These are phyloP conservation scores for Idaea dimidiata DNA, from an alignment of 2,888 invertebrate genomes.

Conservation along the genomic window DNA sequence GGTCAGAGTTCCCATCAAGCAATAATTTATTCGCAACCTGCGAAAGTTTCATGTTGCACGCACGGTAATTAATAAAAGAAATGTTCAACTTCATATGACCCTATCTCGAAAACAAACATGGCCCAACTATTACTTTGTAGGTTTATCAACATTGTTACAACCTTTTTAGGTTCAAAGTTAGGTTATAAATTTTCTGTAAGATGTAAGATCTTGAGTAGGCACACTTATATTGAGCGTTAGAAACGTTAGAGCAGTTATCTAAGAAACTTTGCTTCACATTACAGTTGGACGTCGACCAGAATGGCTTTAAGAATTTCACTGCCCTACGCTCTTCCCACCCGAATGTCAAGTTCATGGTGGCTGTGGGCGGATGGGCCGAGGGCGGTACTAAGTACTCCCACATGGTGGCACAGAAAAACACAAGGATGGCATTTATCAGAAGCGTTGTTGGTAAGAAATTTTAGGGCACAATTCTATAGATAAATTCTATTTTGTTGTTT, in stretches of 20 bases:
- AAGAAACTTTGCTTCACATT: slow-evolving; percentile 5
- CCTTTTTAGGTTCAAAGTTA: neutral
- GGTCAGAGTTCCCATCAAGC: too few species aligned
- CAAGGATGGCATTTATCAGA: slow-evolving; percentile 85
- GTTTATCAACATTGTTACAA: neutral
- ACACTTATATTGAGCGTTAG: neutral
- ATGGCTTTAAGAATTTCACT: slow-evolving; percentile 90
- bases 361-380: slow-evolving; percentile 95
- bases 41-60: too few species aligned
- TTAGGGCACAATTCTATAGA: neutral
- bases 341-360: slow-evolving; percentile 87
- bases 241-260: neutral
- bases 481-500: too few species aligned
- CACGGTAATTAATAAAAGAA: too few species aligned
- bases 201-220: neutral
- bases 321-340: slow-evolving; percentile 85
- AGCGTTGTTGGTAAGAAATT: slow-evolving; percentile 85
- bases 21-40: too few species aligned
- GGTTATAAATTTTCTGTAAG: neutral
- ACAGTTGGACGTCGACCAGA: slow-evolving; percentile 86
- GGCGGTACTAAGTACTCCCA: slow-evolving; percentile 93
- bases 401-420: slow-evolving; percentile 86
- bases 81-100: neutral
- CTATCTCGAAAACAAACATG: neutral
- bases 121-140: neutral